A percentile compares a stretch with the other conserved stretches of the same genome.
phyloP scores from a whole-genome alignment of 2,888 invertebrate genomes.

The Mellilla xanthometata region DNA sequence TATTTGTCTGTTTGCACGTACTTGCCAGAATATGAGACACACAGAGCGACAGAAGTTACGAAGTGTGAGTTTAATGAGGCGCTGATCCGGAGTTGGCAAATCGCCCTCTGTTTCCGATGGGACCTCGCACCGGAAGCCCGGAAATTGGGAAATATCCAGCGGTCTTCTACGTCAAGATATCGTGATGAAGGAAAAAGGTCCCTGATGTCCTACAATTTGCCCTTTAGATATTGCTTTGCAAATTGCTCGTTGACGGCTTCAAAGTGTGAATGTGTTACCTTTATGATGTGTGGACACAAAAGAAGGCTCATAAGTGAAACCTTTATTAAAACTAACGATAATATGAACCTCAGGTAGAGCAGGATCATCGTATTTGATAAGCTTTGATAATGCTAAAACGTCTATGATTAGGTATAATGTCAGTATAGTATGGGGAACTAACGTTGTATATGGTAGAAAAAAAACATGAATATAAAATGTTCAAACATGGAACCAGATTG shows the following conservation, averaged over 20 bases:
- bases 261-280: slow-evolving; percentile 16
- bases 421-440: too few relatives aligned
- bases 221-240: slow-evolving; percentile 23
- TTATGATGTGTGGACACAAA: slow-evolving; percentile 17
- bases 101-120: slow-evolving; percentile 60
- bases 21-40: slow-evolving; percentile 1
- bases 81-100: slow-evolving; percentile 62
- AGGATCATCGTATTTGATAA: slow-evolving; percentile 10
- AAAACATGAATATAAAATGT: too few relatives aligned
- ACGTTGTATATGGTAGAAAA: too few relatives aligned
- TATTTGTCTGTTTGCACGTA: neutral
- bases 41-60: slow-evolving; percentile 15
- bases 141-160: slow-evolving; percentile 61
- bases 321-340: slow-evolving; percentile 20
- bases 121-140: slow-evolving; percentile 56
- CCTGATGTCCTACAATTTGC: slow-evolving; percentile 27
- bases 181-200: slow-evolving; percentile 37
- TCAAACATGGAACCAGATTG: too few relatives aligned
- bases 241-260: slow-evolving; percentile 17
- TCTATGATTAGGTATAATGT: neutral
- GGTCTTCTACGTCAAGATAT: slow-evolving; percentile 39
- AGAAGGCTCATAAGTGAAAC: slow-evolving; percentile 4
- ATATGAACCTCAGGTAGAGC: slow-evolving; percentile 5
- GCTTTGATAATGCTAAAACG: slow-evolving; percentile 1
- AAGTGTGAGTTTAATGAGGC: slow-evolving; percentile 37